Evolutionary conservation across 2,113 vertebrate species (phyloP).

Genomic region (Pipra filicauda): DNA sequence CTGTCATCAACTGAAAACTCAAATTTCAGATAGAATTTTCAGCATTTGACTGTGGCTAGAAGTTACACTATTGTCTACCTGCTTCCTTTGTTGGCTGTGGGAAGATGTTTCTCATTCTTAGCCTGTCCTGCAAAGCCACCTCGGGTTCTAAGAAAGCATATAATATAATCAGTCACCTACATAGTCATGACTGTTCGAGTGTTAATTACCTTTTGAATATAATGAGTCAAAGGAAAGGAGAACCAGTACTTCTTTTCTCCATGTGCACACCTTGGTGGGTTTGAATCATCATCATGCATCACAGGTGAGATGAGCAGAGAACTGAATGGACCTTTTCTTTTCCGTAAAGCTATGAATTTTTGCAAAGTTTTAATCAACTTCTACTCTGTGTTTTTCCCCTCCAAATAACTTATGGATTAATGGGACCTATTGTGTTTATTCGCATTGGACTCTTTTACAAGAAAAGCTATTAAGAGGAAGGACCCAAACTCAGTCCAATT

Average conservation of each 20-base stretch:
- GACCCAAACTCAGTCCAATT: slow-evolving; percentile 62
- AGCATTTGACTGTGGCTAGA: neutral
- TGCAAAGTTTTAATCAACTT: slow-evolving; percentile 20
- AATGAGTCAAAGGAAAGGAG: neutral
- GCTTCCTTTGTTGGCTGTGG: neutral
- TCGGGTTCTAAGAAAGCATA: neutral
- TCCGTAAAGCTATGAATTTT: neutral
- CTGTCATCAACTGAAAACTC: neutral
- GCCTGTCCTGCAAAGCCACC: neutral
- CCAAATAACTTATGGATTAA: slow-evolving; percentile 11
- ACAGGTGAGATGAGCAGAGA: neutral
- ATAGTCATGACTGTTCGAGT: neutral
- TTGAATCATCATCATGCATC: neutral
- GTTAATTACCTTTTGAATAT: neutral
- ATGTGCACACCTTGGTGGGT: neutral
- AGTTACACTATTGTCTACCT: neutral
- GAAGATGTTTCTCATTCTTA: neutral
- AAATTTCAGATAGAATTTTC: neutral
- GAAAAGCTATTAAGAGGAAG: slow-evolving; percentile 66
- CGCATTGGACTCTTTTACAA: slow-evolving; percentile 61
- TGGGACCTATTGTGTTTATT: slow-evolving; percentile 53
- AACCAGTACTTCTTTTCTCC: neutral
- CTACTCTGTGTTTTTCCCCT: neutral
- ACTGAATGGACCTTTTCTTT: neutral
- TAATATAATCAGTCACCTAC: neutral